Base-by-base conservation (phyloP, 2,113 vertebrate species). In the Zosterops borbonicus region DNA sequence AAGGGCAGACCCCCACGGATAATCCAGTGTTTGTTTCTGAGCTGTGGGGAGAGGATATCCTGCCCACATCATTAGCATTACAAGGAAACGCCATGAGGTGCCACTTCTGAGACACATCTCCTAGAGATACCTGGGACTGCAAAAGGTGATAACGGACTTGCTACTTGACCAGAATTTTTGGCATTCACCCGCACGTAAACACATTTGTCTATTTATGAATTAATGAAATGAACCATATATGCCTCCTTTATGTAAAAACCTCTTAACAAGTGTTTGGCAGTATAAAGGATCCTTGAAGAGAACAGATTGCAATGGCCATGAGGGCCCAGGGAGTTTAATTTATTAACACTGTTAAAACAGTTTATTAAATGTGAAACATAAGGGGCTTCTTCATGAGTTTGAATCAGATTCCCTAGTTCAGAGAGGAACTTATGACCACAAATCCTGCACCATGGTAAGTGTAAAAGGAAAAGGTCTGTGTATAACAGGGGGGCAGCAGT, bases 41-140 rank as follows among this genome's bases (percentile, higher is more conserved):
- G 13, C 20, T 17, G 35, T 16, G 27, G 50, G 27, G 8, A 50
- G 7, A 3, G 19, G 1, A 12, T 41, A 44, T 19, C 17, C 14
- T 47, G 10, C 29, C 27, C 10, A 28, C 6, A 3, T 24, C 39
- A 23, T 31, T 20, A 44, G 31, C 9, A 8, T 6, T 67, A 31
- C 2, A 2, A 4, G 8, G 23, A 42, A 87, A 35, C 0, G 16
- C 18, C 7, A 35, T 1, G 1, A 67, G 9, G 6, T 20, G 4
- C 20, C 31, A 12, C 4, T 59, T 62, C n/a, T 47, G 20, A 73
- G 64, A 28, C 33, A 59, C 28, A 25, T 50, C 24, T 91, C 33
- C 44, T 31, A 49, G 31, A 49, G 9, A 9, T 46, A 35, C 14
- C 25, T 1, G 1, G 18, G 6, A 15, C n/a, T 52, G 74, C 14